Evolutionary conservation across 1,140 invertebrate genomes (phyloP).

Genomic region (Meteorus sp.): DNA sequence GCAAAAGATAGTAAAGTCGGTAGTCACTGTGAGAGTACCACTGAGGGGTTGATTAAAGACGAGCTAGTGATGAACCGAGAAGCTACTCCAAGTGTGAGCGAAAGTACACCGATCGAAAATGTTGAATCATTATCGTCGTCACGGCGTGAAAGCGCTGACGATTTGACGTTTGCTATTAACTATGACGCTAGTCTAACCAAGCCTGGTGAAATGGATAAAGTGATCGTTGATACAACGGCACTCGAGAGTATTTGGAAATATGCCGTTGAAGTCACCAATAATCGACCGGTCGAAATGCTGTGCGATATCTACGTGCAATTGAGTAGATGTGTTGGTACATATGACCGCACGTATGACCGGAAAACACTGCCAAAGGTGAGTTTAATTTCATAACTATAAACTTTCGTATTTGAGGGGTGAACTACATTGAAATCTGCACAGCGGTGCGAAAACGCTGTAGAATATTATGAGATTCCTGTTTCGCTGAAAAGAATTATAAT

Average conservation of each 20-base stretch:
- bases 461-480: too few relatives aligned
- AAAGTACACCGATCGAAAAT: slow-evolving; percentile 30
- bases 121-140: slow-evolving; percentile 37
- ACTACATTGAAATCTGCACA: too few relatives aligned
- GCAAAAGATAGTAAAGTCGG: slow-evolving; percentile 32
- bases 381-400: slow-evolving; percentile 21
- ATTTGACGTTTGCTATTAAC: slow-evolving; percentile 49
- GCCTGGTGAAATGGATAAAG: slow-evolving; percentile 54
- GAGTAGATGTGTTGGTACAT: slow-evolving; percentile 60
- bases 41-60: slow-evolving; percentile 27
- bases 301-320: slow-evolving; percentile 67
- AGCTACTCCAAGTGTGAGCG: slow-evolving; percentile 26
- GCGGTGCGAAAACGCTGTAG: too few relatives aligned
- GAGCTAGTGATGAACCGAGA: slow-evolving; percentile 28
- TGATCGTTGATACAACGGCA: slow-evolving; percentile 64
- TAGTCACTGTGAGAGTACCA: slow-evolving; percentile 20
- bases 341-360: slow-evolving; percentile 59
- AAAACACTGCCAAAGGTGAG: slow-evolving; percentile 64
- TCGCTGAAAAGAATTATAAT: neutral
- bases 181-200: slow-evolving; percentile 44
- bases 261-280: slow-evolving; percentile 60
- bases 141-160: slow-evolving; percentile 42
- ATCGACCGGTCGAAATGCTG: slow-evolving; percentile 63
- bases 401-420: too few relatives aligned
- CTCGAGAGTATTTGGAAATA: slow-evolving; percentile 63